Conservation (phyloP, 2,113 vertebrate genomes). For the Ailurus styani region DNA sequence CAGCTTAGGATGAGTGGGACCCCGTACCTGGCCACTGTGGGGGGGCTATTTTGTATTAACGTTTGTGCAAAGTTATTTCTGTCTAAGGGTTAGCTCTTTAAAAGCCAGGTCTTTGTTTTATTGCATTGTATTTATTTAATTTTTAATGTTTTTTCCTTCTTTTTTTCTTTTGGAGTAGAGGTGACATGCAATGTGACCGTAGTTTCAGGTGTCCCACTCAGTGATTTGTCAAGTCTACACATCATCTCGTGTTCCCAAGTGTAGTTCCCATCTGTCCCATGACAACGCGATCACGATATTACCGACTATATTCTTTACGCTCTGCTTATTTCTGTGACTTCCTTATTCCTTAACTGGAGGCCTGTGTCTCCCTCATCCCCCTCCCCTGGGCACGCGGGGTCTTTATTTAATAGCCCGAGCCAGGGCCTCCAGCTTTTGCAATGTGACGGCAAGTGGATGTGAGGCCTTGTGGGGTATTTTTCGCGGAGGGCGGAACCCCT, state of each 20-base stretch:
- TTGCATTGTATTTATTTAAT: neutral
- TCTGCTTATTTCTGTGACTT: neutral
- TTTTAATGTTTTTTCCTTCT: neutral
- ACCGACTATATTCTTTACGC: neutral
- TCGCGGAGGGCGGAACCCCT: neutral
- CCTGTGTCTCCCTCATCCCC: neutral
- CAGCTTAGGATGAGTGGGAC: neutral
- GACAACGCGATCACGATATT: neutral
- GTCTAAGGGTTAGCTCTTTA: neutral
- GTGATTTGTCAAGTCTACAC: neutral
- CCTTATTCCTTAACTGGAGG: neutral
- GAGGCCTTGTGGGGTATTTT: neutral
- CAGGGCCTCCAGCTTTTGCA: neutral
- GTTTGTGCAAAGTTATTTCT: neutral
- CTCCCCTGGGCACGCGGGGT: neutral
- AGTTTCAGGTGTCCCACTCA: neutral
- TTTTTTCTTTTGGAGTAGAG: neutral
- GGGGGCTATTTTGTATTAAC: neutral
- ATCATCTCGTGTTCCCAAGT: neutral
- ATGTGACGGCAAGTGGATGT: accelerated
- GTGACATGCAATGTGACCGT: neutral
- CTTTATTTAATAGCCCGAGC: neutral
- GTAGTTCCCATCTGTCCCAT: neutral
- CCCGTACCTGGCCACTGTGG: neutral
- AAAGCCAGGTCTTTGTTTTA: neutral